These are phyloP conservation scores for Epizoanthus scotinus DNA, from an alignment of 92 coral and sea anemone genomes.

Conservation along the genomic window DNA sequence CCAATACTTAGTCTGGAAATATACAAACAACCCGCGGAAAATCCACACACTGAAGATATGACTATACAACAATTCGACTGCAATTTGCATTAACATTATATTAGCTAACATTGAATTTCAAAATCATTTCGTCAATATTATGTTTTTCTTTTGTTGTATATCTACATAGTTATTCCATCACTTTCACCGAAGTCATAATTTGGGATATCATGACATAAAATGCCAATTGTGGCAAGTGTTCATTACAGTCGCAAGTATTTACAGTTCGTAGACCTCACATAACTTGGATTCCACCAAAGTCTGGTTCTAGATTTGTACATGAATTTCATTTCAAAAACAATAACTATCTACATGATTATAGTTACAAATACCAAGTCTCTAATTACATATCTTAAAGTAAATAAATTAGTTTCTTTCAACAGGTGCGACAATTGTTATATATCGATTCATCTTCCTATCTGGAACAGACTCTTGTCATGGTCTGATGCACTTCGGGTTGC, in stretches of 20 bases:
- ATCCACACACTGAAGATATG: too few relatives aligned
- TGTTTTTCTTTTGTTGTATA: not conserved
- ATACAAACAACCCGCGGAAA: not conserved
- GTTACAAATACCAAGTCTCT: not conserved
- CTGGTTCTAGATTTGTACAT: not conserved
- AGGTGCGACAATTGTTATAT: not conserved
- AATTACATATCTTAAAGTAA: not conserved
- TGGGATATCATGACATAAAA: not conserved
- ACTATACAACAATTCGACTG: too few relatives aligned
- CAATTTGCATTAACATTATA: too few relatives aligned
- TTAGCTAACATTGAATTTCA: too few relatives aligned
- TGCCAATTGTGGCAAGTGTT: not conserved
- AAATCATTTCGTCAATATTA: not conserved
- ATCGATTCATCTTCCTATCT: not conserved
- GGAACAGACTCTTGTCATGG: not conserved
- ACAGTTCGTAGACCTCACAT: not conserved
- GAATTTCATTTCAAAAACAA: not conserved
- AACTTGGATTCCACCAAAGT: not conserved
- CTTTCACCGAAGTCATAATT: not conserved
- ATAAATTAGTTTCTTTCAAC: slow-evolving; percentile 19
- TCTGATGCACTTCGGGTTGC: not conserved
- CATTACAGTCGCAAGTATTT: not conserved
- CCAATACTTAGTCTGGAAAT: not conserved
- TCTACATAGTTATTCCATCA: too few relatives aligned
- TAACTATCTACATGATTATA: slow-evolving; percentile 1